Evolutionary conservation across 1,140 invertebrate genomes (phyloP).

Genomic region (Manduca sexta): DNA sequence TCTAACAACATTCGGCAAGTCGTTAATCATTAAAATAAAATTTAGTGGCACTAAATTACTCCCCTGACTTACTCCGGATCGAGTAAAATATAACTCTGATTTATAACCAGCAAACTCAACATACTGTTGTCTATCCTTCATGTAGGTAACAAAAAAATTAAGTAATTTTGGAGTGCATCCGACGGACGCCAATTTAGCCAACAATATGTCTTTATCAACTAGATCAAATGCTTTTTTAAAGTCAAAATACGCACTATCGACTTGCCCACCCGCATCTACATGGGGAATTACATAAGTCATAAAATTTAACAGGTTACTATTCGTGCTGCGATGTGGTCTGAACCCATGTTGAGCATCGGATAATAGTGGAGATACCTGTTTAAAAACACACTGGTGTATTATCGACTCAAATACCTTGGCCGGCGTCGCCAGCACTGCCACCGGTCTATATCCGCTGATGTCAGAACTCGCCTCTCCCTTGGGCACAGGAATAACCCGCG

Average conservation of each 20-base stretch:
- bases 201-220: conserved; percentile 17
- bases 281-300: conserved; percentile 4
- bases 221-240: conserved; percentile 24
- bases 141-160: conserved; percentile 16
- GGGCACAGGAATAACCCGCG: not conserved
- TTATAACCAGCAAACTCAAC: conserved; percentile 1
- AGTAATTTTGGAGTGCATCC: conserved; percentile 17
- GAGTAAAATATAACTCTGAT: conserved; percentile 18
- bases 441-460: not conserved
- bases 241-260: conserved; percentile 18
- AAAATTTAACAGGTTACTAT: not conserved
- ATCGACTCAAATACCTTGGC: conserved; percentile 5
- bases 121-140: conserved; percentile 6
- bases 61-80: conserved; percentile 22
- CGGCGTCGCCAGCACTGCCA: not conserved
- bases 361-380: not conserved
- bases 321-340: not conserved
- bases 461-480: not conserved
- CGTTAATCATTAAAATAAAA: too few relatives aligned
- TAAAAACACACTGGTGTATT: not conserved
- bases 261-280: conserved; percentile 14
- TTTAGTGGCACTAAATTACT: not conserved
- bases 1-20: not conserved
- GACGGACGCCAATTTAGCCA: conserved; percentile 15
- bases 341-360: conserved; percentile 3